Evolutionary conservation across 2,888 invertebrate species (phyloP), one percentile per base, ranked within the genome.

Genomic region (Dioctria rufipes): DNA sequence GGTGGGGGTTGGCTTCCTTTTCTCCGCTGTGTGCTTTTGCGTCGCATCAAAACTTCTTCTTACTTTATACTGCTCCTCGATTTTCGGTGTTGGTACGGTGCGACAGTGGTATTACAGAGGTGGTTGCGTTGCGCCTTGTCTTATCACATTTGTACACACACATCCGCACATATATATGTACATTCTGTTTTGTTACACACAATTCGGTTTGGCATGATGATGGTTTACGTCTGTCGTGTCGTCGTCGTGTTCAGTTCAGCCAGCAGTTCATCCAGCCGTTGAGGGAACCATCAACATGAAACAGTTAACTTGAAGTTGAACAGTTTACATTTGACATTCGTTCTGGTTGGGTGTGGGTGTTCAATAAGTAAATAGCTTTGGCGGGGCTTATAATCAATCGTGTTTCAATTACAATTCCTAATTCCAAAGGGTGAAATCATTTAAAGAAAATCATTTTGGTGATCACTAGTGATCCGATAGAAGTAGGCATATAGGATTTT

Each of bases 251-350:
- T 63, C 63, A 46, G 63, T 77, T 77, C 77, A 60, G 40, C 54
- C 67, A 75, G 25, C 25, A 25, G 77, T 77, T 77, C 63, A 77
- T 77, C 77, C 77, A 63, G 77, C 77, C 77, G 77, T 77, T 77
- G 63, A 77, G 63, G 63, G 78, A 66, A 42, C 54, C 65, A 78
- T 78, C 78, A 78, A 78, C 66, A 63, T 66, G 78, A 78, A 78
- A 66, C 78, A 78, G 78, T 77, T 77, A 77, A 77, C 63, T 73
- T 58, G 25, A 63, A 63, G 61, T 77, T 25, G 25, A 25, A 25
- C 77, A 77, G 77, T 78, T 78, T 78, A 78, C 58, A 66, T 78
- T 78, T 78, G 78, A 78, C 78, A 78, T 78, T 78, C 78, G 66
- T 78, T 65, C 66, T 66, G 78, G 66, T 78, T 78, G 58, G 78